Percentiles rank a stretch among this genome's conserved stretches.
phyloP scores from a whole-genome alignment of 2,888 invertebrate species.

The Drosophila parthenogenetica region DNA sequence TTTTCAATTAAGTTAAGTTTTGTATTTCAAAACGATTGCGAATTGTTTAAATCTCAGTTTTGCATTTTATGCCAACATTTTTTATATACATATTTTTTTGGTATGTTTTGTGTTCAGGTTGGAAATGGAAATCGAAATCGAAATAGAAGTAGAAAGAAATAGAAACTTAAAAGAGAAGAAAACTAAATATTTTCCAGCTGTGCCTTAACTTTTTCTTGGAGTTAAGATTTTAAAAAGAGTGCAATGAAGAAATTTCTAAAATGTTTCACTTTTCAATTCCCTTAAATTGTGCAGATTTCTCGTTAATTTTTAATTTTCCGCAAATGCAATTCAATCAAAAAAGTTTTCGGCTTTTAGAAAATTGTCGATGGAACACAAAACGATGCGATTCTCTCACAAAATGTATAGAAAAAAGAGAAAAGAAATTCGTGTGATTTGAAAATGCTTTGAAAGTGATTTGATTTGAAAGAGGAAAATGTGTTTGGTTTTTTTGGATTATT shows the following conservation, averaged over 20 bases:
- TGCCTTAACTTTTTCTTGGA: constrained; percentile 2
- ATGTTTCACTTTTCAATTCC: constrained; percentile 10
- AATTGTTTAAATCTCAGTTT: constrained; percentile 64
- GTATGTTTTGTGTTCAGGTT: constrained; percentile 26
- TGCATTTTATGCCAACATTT: constrained; percentile 85
- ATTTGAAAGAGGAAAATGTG: constrained; percentile 32
- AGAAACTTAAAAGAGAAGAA: neutral
- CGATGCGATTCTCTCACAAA: constrained; percentile 31
- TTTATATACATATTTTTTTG: constrained; percentile 34
- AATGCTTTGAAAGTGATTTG: constrained; percentile 24
- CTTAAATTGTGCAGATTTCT: neutral
- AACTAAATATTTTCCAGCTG: neutral
- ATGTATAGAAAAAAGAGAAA: constrained; percentile 42
- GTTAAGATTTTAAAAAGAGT: constrained; percentile 3
- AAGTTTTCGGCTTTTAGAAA: constrained; percentile 43
- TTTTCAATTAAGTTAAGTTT: constrained; percentile 36
- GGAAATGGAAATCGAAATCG: constrained; percentile 14
- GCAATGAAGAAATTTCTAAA: constrained; percentile 7
- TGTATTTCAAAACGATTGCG: constrained; percentile 52
- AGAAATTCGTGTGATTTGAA: constrained; percentile 39
- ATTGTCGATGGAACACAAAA: constrained; percentile 20
- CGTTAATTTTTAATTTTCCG: constrained; percentile 7
- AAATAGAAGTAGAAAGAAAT: constrained; percentile 6
- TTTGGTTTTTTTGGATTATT: neutral
- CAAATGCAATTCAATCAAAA: constrained; percentile 18